Conservation (phyloP, 2,113 vertebrate species). For the Tachycineta bicolor region DNA sequence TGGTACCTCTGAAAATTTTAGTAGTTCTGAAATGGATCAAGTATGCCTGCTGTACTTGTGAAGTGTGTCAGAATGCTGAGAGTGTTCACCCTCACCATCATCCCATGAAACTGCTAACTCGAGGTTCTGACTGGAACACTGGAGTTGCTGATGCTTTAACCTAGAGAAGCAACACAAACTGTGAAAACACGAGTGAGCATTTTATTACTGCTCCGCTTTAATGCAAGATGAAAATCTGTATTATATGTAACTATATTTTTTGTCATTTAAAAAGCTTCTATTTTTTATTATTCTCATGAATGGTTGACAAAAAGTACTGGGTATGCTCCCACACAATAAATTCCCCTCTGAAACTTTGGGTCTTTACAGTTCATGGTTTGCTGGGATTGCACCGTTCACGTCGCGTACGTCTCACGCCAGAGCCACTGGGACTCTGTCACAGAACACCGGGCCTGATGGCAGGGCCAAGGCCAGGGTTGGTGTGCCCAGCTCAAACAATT, state of each 20-base stretch:
- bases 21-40: not conserved
- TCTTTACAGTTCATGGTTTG: constrained; percentile 52
- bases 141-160: constrained; percentile 66
- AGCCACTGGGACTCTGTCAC: not conserved
- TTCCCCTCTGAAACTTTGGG: constrained; percentile 70
- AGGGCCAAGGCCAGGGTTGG: not conserved
- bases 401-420: rapidly evolving
- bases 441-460: not conserved
- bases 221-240: constrained; percentile 73
- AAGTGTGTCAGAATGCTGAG: constrained; percentile 20
- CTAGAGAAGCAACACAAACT: constrained; percentile 49
- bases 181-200: constrained; percentile 62
- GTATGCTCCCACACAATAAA: constrained; percentile 77
- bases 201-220: constrained; percentile 66
- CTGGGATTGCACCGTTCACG: constrained; percentile 5
- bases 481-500: not conserved
- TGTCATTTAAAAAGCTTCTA: constrained; percentile 75
- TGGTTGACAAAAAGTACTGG: constrained; percentile 65
- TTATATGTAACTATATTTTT: constrained; percentile 76
- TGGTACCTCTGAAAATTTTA: not conserved
- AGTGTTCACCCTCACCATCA: not conserved
- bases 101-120: not conserved
- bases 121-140: constrained; percentile 26
- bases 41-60: not conserved
- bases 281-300: constrained; percentile 77